These are phyloP conservation scores for Apomyelois bistriatella DNA, from an alignment of 2,888 invertebrate species.

Conservation along the genomic window DNA sequence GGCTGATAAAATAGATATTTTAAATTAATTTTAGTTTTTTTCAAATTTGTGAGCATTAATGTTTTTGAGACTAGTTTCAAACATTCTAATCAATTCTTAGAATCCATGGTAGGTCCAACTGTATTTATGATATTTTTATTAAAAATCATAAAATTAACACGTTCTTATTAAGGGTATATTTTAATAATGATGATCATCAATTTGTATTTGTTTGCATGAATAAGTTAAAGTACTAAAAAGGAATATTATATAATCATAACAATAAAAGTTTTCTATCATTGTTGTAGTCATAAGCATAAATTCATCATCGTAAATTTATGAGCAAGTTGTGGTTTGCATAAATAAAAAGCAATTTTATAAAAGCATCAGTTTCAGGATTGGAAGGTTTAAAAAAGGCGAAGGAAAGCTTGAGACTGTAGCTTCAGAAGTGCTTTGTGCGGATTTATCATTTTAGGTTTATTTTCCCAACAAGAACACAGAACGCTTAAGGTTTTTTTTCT, in stretches of 20 bases:
- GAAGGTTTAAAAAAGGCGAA: constrained; percentile 17
- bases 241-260: neutral
- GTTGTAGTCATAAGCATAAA: constrained; percentile 15
- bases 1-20: no score
- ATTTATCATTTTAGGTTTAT: constrained; percentile 10
- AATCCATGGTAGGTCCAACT: no score
- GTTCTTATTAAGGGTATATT: no score
- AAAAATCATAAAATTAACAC: no score
- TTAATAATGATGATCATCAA: neutral
- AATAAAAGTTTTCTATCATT: constrained; percentile 18
- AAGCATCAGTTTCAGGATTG: constrained; percentile 23
- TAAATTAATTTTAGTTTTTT: no score
- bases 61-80: no score
- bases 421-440: constrained; percentile 5
- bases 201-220: no score
- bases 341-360: constrained; percentile 25
- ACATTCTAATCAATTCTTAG: no score
- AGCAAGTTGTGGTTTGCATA: constrained; percentile 19
- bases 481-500: neutral
- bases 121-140: no score
- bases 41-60: no score
- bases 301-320: constrained; percentile 18
- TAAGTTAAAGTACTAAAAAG: no score
- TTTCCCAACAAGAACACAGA: neutral
- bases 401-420: constrained; percentile 7